These are phyloP conservation scores for Oeneis ivallda DNA, from an alignment of 2,888 invertebrate genomes.

Conservation along the genomic window DNA sequence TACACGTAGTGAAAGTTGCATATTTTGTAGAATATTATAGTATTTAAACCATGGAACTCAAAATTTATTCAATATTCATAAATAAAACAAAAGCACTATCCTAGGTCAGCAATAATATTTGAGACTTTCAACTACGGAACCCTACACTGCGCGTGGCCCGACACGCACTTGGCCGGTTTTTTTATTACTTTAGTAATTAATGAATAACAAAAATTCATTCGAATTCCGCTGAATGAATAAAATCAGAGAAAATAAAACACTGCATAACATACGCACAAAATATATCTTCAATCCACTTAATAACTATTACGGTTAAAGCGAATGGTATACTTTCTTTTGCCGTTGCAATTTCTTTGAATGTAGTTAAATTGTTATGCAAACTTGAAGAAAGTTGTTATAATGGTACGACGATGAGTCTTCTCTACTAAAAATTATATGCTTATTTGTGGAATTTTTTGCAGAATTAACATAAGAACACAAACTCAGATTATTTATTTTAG, in stretches of 20 bases:
- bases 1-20: too few relatives aligned
- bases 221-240: not conserved
- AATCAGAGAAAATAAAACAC: not conserved
- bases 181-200: too few relatives aligned
- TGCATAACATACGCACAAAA: not conserved
- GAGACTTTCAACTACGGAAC: too few relatives aligned
- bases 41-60: too few relatives aligned
- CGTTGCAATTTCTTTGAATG: constrained; percentile 9
- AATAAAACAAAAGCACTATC: too few relatives aligned
- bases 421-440: not conserved
- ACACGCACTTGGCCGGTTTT: too few relatives aligned
- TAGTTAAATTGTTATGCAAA: constrained; percentile 27
- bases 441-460: not conserved
- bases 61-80: too few relatives aligned
- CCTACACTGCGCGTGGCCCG: too few relatives aligned
- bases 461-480: not conserved
- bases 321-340: constrained; percentile 15
- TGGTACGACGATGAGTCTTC: constrained; percentile 6
- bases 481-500: not conserved
- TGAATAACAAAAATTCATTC: too few relatives aligned
- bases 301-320: not conserved
- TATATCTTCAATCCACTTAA: not conserved
- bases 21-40: too few relatives aligned
- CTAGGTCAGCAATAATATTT: too few relatives aligned
- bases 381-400: constrained; percentile 24